Conservation (phyloP, 1,140 invertebrate genomes). For the Sminthurides bifidus region DNA sequence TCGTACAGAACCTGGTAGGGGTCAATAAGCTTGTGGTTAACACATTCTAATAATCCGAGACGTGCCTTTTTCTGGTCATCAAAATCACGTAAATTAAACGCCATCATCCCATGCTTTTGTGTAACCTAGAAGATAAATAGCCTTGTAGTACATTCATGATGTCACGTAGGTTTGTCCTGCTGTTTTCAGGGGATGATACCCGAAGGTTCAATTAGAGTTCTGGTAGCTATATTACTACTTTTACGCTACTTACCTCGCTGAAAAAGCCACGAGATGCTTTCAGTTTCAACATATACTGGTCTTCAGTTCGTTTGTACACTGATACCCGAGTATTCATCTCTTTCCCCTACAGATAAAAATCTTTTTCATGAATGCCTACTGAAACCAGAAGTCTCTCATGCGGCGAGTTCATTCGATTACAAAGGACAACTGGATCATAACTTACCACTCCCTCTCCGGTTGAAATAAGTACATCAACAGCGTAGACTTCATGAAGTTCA, state of each 20-base stretch:
- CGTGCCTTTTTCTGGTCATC: conserved; percentile 95
- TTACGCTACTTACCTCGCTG: conserved; percentile 51
- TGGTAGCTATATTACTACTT: too few species aligned
- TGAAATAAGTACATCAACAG: conserved; percentile 92
- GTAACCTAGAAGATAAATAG: conserved; percentile 49
- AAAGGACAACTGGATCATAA: not conserved
- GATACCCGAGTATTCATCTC: conserved; percentile 90
- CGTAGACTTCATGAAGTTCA: conserved; percentile 95
- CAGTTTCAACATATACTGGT: conserved; percentile 90
- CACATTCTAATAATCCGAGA: conserved; percentile 95
- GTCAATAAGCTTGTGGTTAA: conserved; percentile 93
- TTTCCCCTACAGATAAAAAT: conserved; percentile 47
- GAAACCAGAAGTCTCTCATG: not conserved
- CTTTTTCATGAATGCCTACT: not conserved
- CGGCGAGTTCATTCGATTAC: too few species aligned
- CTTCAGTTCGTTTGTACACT: conserved; percentile 97
- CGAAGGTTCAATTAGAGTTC: too few species aligned
- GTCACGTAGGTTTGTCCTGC: too few species aligned
- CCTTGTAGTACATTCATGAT: too few species aligned
- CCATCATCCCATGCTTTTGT: conserved; percentile 90
- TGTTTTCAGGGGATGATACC: too few species aligned
- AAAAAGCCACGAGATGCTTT: conserved; percentile 93
- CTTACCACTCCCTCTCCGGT: conserved; percentile 73
- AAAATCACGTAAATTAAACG: conserved; percentile 76
- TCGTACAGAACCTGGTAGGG: conserved; percentile 81